Evolutionary conservation across 2,888 invertebrate genomes (phyloP), one percentile per base, ranked within the genome.

Genomic region (Baccha elongata): DNA sequence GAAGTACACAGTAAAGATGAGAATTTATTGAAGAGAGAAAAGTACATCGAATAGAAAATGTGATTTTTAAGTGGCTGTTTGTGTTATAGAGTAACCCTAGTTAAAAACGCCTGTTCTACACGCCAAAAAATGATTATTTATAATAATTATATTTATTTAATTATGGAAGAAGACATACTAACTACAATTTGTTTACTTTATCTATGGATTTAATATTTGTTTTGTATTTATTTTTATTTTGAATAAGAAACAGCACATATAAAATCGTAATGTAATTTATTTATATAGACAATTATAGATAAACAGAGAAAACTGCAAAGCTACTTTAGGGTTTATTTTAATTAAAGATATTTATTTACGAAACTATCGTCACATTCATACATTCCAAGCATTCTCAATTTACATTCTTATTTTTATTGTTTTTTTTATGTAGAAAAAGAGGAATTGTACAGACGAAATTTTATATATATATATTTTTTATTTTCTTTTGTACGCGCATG

Each of bases 131-230:
- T 29, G 37, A 50, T 42, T 60, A 32, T 11, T 37, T 53, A 15
- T 46, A 46, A 68, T 19, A 35, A 42, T 58, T 17, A 23, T 26
- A 55, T 13, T 50, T 53, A 62, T 55, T 80, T 80, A 53, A 50
- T 76, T 65, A 62, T 83, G 83, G 83, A 83, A 78, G 83, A 78
- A 83, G 72, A 83, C 53, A n/a, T n/a, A 42, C 72, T 83, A 83
- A 55, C 83, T 83, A 78, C 78, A 72, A 78, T 78, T 76, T 71
- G 68, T 76, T 78, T 69, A 53, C n/a, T 65, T 71, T 78, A 76
- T 78, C 67, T 78, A 72, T 52, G 62, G 37, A 35, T 35, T 46
- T 19, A 19, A 46, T 62, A 62, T 62, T 29, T 46, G 58, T 15
- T 40, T 60, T 62, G 17, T 53, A 35, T 50, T 60, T 50, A 8